A percentile compares a stretch with the other conserved stretches of the same genome.
These are phyloP conservation scores for Cecidostiba fungosa DNA, from an alignment of 2,888 invertebrate species.

Conservation along the genomic window DNA sequence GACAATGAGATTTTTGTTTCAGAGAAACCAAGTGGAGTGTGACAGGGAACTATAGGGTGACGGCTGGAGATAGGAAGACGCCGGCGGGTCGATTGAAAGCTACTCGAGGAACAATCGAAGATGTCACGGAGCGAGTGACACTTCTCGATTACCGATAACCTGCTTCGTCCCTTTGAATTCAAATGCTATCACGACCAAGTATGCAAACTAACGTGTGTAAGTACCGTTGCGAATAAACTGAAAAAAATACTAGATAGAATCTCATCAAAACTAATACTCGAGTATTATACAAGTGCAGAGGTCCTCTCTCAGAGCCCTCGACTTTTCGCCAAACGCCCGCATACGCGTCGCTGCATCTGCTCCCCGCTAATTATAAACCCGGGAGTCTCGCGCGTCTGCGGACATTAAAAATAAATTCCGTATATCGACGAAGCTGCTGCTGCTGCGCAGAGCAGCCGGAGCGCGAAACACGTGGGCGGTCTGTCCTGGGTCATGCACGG, in stretches of 20 bases:
- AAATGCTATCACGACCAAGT: background rate
- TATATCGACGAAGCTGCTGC: conserved; percentile 66
- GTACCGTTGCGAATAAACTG: no score
- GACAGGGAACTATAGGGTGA: background rate
- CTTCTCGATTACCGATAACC: background rate
- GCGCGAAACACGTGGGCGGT: conserved; percentile 61
- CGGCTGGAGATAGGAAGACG: conserved; percentile 1
- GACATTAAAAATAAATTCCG: conserved; percentile 67
- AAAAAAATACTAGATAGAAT: background rate
- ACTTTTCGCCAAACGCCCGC: background rate
- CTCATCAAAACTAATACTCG: background rate
- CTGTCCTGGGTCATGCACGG: conserved; percentile 45
- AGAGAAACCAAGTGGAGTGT: background rate
- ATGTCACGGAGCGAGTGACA: background rate
- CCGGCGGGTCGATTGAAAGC: background rate
- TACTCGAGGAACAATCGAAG: conserved; percentile 13
- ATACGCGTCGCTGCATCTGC: background rate
- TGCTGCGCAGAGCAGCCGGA: background rate
- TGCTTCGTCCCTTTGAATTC: background rate
- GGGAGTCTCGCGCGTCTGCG: conserved; percentile 67
- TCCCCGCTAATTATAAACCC: conserved; percentile 53
- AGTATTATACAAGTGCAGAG: background rate
- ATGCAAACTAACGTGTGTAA: background rate
- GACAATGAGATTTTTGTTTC: conserved; percentile 22
- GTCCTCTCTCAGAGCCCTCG: background rate